Evolutionary conservation across 2,888 invertebrate species (phyloP).

Genomic region (Gari tellinella): DNA sequence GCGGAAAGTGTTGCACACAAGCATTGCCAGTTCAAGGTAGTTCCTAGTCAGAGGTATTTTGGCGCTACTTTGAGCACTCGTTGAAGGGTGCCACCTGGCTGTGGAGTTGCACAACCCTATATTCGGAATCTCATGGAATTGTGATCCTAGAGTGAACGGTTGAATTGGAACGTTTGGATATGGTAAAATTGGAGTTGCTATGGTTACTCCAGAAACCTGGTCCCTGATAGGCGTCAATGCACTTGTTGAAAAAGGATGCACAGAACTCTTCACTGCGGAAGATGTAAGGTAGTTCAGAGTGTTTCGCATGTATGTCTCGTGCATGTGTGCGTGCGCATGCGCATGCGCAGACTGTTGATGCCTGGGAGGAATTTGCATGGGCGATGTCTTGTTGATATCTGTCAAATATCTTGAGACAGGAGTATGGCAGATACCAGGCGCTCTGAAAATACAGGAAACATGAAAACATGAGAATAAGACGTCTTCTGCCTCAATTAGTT

Average conservation of each 20-base stretch:
- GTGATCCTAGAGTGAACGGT: constrained; percentile 34
- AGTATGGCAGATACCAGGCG: no score
- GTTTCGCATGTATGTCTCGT: no score
- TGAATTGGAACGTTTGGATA: constrained; percentile 63
- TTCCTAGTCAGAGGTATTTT: constrained; percentile 78
- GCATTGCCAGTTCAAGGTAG: constrained; percentile 79
- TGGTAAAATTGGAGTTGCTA: constrained; percentile 68
- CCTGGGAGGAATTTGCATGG: no score
- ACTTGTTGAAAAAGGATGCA: constrained; percentile 58
- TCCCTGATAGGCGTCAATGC: constrained; percentile 50
- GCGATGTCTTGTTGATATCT: no score
- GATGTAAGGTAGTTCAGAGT: no score
- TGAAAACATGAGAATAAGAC: no score
- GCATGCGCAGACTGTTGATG: no score
- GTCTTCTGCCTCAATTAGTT: no score
- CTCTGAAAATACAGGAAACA: no score
- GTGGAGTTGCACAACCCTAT: constrained; percentile 65
- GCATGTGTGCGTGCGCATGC: no score
- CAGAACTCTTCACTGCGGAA: no score
- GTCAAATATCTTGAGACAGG: no score
- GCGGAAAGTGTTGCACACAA: constrained; percentile 80
- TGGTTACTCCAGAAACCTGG: constrained; percentile 46
- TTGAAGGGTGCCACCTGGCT: constrained; percentile 61
- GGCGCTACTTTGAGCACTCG: constrained; percentile 66
- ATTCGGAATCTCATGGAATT: constrained; percentile 54